Evolutionary conservation across 2,113 vertebrate genomes (phyloP).

Genomic region (Mirounga angustirostris): DNA sequence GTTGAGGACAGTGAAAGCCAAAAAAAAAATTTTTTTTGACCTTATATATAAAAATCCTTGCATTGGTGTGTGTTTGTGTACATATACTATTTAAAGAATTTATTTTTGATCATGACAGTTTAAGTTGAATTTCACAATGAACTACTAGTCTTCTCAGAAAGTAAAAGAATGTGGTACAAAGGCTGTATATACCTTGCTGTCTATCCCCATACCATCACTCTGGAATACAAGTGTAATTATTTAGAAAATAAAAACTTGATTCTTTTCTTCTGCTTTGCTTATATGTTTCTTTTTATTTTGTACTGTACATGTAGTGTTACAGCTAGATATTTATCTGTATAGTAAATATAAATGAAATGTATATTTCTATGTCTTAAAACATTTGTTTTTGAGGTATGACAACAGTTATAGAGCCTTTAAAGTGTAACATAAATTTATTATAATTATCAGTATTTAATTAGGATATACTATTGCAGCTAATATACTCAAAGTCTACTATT

Average conservation of each 20-base stretch:
- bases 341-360: not conserved
- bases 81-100: not conserved
- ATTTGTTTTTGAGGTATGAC: not conserved
- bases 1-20: not conserved
- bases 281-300: slow-evolving; percentile 1
- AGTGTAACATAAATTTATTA: slow-evolving; percentile 64
- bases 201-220: not conserved
- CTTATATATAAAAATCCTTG: not conserved
- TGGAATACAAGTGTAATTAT: not conserved
- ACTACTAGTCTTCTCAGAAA: not conserved
- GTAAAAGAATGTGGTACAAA: not conserved
- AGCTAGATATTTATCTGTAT: not conserved
- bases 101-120: not conserved
- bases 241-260: not conserved
- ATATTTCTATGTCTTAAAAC: not conserved
- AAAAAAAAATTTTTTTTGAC: not conserved
- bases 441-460: slow-evolving; percentile 31
- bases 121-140: not conserved
- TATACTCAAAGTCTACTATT: slow-evolving; percentile 59
- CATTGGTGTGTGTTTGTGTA: not conserved
- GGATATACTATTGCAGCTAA: not conserved
- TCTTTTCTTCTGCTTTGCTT: not conserved
- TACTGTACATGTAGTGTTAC: not conserved
- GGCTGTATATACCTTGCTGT: not conserved
- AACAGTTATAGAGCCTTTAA: slow-evolving; percentile 50